phyloP scores from a whole-genome alignment of 1,140 invertebrate genomes.

The Hyposmocoma kahamanoa region DNA sequence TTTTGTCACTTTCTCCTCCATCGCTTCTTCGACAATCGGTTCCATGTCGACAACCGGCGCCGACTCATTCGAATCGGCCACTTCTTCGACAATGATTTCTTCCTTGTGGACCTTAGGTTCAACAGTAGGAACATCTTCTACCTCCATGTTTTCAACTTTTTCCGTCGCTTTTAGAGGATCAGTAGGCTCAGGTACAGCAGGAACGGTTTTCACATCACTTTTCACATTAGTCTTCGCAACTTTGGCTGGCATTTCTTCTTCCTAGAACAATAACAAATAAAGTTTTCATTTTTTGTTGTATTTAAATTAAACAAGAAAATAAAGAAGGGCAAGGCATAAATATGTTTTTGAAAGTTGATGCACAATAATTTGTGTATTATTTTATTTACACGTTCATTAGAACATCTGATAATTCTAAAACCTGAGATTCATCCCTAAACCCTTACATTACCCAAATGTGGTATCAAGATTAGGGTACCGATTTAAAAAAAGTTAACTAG shows the following conservation, averaged over 20 bases:
- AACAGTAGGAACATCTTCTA: conserved; percentile 28
- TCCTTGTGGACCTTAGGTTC: conserved; percentile 7
- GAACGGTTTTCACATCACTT: conserved; percentile 31
- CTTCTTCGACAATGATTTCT: conserved; percentile 31
- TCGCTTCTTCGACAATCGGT: neutral
- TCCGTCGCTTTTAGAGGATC: conserved; percentile 13
- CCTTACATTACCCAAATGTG: too few relatives aligned
- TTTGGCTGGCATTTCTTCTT: conserved; percentile 50
- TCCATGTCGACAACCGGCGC: conserved; percentile 15
- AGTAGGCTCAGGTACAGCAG: conserved; percentile 14
- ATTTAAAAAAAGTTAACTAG: too few relatives aligned
- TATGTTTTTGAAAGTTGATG: too few relatives aligned
- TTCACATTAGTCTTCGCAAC: conserved; percentile 50
- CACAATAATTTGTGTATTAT: too few relatives aligned
- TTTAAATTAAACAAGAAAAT: too few relatives aligned
- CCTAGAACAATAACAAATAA: conserved; percentile 37
- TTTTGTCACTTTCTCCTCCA: conserved; percentile 25
- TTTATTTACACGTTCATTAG: too few relatives aligned
- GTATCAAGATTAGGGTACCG: too few relatives aligned
- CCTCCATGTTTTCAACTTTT: conserved; percentile 45
- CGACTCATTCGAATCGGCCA: conserved; percentile 32
- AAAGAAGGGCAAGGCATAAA: too few relatives aligned
- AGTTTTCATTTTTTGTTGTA: too few relatives aligned
- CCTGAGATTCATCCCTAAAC: too few relatives aligned
- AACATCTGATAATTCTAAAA: too few relatives aligned